Percentiles rank a stretch among this genome's conserved stretches.
Evolutionary conservation across 2,113 vertebrate species (phyloP).

Genomic region (Zosterops pallidus): DNA sequence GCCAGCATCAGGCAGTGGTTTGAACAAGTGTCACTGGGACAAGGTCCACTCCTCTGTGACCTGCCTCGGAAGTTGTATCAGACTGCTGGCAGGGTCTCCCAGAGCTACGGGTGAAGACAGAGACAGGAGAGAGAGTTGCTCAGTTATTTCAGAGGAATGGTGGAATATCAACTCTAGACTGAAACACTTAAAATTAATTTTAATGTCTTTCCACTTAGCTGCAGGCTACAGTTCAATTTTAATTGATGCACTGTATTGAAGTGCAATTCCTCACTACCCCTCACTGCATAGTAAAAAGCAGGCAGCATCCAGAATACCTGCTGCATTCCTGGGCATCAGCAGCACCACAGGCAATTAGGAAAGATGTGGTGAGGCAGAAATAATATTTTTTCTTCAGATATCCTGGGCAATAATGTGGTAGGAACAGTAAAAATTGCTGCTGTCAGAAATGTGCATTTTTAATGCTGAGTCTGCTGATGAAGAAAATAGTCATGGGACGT

Average conservation of each 20-base stretch:
- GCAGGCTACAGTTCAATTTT: constrained; percentile 50
- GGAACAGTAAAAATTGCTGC: background rate
- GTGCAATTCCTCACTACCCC: background rate
- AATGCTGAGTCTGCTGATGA: background rate
- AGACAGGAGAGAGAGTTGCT: background rate
- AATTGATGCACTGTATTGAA: constrained; percentile 36
- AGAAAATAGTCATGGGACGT: background rate
- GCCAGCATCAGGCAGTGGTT: background rate
- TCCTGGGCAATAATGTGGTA: background rate
- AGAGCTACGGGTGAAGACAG: background rate
- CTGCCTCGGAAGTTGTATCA: background rate
- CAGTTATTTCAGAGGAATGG: constrained; percentile 23
- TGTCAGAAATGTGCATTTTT: background rate
- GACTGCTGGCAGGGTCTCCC: background rate
- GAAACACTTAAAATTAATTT: constrained; percentile 37
- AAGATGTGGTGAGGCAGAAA: background rate
- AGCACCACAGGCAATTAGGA: background rate
- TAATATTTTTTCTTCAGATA: background rate
- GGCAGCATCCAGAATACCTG: background rate
- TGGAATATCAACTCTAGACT: background rate
- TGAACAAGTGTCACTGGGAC: background rate
- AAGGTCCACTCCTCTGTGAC: rapidly evolving
- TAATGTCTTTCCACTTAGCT: constrained; percentile 51
- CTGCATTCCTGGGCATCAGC: background rate
- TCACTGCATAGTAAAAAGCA: background rate